Evolutionary conservation across 2,888 invertebrate species (phyloP).

Genomic region (Tuta absoluta): DNA sequence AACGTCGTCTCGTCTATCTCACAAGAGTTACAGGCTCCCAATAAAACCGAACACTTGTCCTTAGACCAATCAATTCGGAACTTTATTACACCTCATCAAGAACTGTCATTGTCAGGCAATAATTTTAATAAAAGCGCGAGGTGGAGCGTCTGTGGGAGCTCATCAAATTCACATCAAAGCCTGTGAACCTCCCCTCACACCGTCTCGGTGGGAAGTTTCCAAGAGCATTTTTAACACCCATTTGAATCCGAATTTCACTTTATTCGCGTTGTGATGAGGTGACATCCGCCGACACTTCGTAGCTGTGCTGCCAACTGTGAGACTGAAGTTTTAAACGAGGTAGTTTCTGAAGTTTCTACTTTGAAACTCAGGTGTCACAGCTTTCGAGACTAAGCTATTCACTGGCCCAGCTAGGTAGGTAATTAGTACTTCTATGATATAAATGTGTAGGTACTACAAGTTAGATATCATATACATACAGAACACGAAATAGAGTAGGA

Average conservation of each 20-base stretch:
- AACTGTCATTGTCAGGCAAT: slow-evolving; percentile 50
- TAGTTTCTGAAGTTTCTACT: background rate
- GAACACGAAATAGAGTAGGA: too few relatives aligned
- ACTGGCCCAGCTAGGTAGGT: background rate
- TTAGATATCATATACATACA: background rate
- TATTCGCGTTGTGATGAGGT: slow-evolving; percentile 53
- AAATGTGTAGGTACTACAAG: background rate
- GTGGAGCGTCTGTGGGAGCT: slow-evolving; percentile 53
- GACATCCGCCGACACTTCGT: slow-evolving; percentile 48
- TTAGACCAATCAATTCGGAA: slow-evolving; percentile 44
- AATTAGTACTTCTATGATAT: background rate
- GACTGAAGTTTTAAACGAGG: background rate
- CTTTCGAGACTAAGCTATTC: background rate
- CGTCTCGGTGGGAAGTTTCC: slow-evolving; percentile 44
- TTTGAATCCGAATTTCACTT: slow-evolving; percentile 68
- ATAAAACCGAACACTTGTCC: slow-evolving; percentile 40
- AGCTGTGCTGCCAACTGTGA: slow-evolving; percentile 1
- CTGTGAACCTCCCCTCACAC: slow-evolving; percentile 43
- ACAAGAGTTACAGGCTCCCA: slow-evolving; percentile 33
- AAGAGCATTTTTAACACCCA: slow-evolving; percentile 66
- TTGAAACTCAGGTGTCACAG: background rate
- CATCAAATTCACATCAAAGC: slow-evolving; percentile 73
- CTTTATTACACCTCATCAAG: slow-evolving; percentile 58
- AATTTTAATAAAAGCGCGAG: slow-evolving; percentile 54
- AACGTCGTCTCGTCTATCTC: slow-evolving; percentile 33